Base-by-base conservation (phyloP, 2,113 vertebrate genomes). In the Bambusicola thoracicus region DNA sequence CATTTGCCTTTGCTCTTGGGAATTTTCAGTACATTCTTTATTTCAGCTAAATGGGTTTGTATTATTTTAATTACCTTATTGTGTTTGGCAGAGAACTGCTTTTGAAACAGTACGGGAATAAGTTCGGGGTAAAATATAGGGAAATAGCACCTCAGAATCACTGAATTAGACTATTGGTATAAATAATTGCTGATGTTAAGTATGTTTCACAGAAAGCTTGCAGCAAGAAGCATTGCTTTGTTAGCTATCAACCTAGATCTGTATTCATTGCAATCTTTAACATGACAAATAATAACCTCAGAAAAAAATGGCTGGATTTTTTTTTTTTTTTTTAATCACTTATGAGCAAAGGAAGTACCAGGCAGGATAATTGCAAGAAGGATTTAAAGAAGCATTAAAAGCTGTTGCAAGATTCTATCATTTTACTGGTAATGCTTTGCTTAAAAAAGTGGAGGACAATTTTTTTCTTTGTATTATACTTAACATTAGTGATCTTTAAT, bases 21-120 rank as follows among this genome's bases (percentile, higher is more conserved):
- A 91, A 81, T 95, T 93, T 92, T 84, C 34, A 7, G 27, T 61
- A 59, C 29, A 76, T 66, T 43, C 49, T 96, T 94, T 94, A 67
- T 78, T 95, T 94, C 89, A 93, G 41, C 76, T 88, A 94, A 94
- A 85, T 56, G 21, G 27, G 43, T 65, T n/a, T 92, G 89, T 94
- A 92, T 93, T 92, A 93, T 94, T 96, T 94, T 95, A 95, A 95
- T 94, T 95, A 93, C 81, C 80, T 89, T 49, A 90, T 85, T 87
- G 73, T 90, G 73, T 89, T 92, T 95, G 88, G 62, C 83, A 90
- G 56, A 27, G n/a, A 89, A 34, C 41, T 55, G 40, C 41, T 85
- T 95, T 90, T 96, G 76, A 76, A 93, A 88, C 77, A 92, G 74
- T 88, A 62, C 34, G 76, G 66, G 19, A 87, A 59, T 80, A 63